Evolutionary conservation across 2,113 vertebrate species (phyloP).

Genomic region (Onychorhynchus coronatus): DNA sequence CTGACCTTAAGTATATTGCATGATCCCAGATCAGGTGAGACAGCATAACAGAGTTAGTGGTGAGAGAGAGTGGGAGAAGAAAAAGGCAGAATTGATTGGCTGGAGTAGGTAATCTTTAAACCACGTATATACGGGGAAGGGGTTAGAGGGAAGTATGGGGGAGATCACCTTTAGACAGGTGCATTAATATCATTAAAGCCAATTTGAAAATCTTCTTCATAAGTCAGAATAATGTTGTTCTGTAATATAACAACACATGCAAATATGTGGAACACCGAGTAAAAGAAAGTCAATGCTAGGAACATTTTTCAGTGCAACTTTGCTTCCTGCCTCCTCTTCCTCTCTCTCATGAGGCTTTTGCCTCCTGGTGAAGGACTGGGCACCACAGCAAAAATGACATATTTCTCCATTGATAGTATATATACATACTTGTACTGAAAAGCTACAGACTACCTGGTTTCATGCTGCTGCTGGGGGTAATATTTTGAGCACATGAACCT

Average conservation of each 20-base stretch:
- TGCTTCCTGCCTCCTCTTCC: not conserved
- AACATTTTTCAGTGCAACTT: not conserved
- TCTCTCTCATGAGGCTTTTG: not conserved
- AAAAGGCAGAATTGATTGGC: not conserved
- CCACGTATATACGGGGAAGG: accelerated
- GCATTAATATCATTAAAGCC: not conserved
- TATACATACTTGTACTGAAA: not conserved
- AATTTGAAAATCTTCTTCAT: not conserved
- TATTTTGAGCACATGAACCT: not conserved
- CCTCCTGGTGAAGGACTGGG: not conserved
- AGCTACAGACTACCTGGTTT: not conserved
- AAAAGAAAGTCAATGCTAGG: not conserved
- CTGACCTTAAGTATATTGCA: not conserved
- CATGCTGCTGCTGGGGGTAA: not conserved
- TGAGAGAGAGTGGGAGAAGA: not conserved
- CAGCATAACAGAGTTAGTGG: not conserved
- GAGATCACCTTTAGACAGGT: not conserved
- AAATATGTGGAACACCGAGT: not conserved
- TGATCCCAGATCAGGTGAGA: not conserved
- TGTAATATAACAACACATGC: not conserved
- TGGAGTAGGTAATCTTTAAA: not conserved
- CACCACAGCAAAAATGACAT: not conserved
- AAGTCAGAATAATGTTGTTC: not conserved
- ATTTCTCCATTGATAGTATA: not conserved
- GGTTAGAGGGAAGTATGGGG: not conserved